phyloP scores from a whole-genome alignment of 2,113 vertebrate species.

The Anolis sagrei region DNA sequence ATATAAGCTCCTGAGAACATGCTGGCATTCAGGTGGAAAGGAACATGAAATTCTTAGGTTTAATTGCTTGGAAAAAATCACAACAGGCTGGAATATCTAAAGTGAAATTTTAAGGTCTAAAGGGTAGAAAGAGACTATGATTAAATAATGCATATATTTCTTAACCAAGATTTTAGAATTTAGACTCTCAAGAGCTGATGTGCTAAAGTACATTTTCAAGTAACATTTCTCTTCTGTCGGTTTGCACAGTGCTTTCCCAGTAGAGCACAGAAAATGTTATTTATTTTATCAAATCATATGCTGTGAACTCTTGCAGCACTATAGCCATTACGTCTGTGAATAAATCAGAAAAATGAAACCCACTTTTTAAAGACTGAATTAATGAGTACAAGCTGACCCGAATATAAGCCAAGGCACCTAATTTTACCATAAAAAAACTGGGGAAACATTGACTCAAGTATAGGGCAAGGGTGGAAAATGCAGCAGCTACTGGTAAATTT shows the following conservation, averaged over 20 bases:
- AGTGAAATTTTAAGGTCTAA: not conserved
- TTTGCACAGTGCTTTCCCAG: no score
- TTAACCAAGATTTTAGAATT: not conserved
- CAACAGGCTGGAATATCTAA: not conserved
- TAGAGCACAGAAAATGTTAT: not conserved
- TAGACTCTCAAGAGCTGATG: not conserved
- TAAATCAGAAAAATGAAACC: not conserved
- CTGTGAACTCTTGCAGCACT: not conserved
- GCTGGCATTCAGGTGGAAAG: not conserved
- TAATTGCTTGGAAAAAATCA: no score
- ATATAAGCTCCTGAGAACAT: not conserved
- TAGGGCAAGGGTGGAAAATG: no score
- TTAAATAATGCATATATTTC: not conserved
- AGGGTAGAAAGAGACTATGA: not conserved
- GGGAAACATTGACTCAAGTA: no score
- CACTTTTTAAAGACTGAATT: not conserved
- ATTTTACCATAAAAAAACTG: no score
- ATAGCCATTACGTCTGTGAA: not conserved
- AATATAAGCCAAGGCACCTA: no score
- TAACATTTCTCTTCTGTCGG: not conserved
- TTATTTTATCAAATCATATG: not conserved
- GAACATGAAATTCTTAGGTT: not conserved
- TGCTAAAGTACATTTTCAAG: constrained; percentile 7
- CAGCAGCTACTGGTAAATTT: no score
- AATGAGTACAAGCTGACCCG: no score